Evolutionary conservation across 2,888 invertebrate species (phyloP), one percentile per base, ranked within the genome.

Genomic region (Pheosia gnoma): DNA sequence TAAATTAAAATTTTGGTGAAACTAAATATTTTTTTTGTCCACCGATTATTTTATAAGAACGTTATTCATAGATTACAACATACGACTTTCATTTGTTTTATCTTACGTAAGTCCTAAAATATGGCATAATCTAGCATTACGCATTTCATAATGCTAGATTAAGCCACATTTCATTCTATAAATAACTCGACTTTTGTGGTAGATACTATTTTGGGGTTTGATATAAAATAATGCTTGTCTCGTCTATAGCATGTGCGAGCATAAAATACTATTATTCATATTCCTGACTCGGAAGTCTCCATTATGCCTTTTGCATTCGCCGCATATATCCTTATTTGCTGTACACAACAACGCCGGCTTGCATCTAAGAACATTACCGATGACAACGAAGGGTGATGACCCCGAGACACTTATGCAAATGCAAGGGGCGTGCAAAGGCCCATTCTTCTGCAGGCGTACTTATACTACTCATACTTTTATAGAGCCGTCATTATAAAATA

Each of bases 371-470:
- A 70, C 71, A 75, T 78, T 77, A 77, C 77, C 71, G 77, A 81
- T 82, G 83, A 81, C 82, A 82, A 64, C 60, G 75, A 72, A 82
- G 88, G 85, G 79, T 85, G 83, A 81, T 87, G 88, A 87, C 87
- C 88, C 79, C 84, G 61, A 80, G 82, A 82, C 85, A 84, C 84
- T 87, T 87, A 89, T 89, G 87, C 86, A 86, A 88, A 89, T 89
- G 84, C 80, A 79, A 81, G 80, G 80, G 79, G 81, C 83, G 81
- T 82, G 81, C 83, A 80, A 78, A 77, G 80, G 77, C 79, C 84
- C 82, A 87, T 87, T 87, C 87, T 88, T 89, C 83, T 85, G 80
- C 82, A 85, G 86, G 87, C 82, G 77, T 81, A 63, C 72, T 66
- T 58, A 60, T 68, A 70, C 37, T 11, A 13, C 8, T 13, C 51